Percentiles rank a stretch among this genome's conserved stretches.
Evolutionary conservation across 30 jellyfish, hydroid and myxozoan genomes (phyloP).

Genomic region (Pelagia noctiluca): DNA sequence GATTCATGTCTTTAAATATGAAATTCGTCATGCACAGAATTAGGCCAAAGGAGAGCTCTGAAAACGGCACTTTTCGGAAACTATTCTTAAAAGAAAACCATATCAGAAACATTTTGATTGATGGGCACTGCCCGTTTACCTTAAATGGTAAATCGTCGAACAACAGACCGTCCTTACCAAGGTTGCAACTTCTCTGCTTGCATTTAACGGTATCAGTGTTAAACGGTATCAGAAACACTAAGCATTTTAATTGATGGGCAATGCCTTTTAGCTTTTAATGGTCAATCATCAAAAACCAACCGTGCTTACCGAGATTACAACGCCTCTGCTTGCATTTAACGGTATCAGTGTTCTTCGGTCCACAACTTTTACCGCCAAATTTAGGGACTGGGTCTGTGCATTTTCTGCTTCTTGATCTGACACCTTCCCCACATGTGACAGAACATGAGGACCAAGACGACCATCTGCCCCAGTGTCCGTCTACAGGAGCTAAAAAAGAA

Average conservation of each 20-base stretch:
- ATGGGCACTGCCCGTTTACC: neutral
- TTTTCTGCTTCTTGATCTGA: constrained; percentile 43
- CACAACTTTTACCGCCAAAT: constrained; percentile 69
- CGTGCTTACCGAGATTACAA: constrained; percentile 56
- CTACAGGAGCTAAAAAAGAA: constrained; percentile 62
- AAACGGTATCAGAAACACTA: no score
- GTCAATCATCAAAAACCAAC: neutral
- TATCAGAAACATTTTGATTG: no score
- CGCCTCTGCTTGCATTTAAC: constrained; percentile 30
- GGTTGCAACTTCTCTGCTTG: constrained; percentile 32
- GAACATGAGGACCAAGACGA: constrained; percentile 77
- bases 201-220: constrained; percentile 32
- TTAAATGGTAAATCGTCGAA: neutral
- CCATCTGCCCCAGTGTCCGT: constrained; percentile 91
- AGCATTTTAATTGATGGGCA: no score
- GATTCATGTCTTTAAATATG: no score
- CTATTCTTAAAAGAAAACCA: no score
- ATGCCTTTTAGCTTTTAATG: neutral
- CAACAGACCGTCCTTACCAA: constrained; percentile 31
- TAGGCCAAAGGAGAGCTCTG: no score
- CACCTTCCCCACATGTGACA: constrained; percentile 69
- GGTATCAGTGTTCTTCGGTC: constrained; percentile 29
- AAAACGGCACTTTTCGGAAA: no score
- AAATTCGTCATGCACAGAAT: no score
- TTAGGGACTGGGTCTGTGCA: constrained; percentile 76